Conservation (phyloP, 2,888 invertebrate species). For the Ptilodon capucinus region DNA sequence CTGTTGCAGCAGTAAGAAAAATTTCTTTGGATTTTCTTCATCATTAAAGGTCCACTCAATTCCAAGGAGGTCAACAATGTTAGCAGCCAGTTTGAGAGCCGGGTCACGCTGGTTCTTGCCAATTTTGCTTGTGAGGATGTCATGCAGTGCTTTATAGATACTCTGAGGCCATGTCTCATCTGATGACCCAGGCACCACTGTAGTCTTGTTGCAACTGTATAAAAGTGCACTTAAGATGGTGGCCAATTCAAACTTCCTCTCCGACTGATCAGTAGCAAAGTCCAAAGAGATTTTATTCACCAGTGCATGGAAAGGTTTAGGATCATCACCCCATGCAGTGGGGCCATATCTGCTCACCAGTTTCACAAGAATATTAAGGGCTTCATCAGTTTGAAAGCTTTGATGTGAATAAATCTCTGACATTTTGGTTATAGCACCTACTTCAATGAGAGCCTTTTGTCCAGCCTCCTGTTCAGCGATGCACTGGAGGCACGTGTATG, state of each 20-base stretch:
- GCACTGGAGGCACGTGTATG: constrained; percentile 91
- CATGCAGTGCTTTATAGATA: constrained; percentile 90
- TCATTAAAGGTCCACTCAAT: constrained; percentile 92
- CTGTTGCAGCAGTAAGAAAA: constrained; percentile 91
- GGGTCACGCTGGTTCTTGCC: constrained; percentile 95
- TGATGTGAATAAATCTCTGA: constrained; percentile 93
- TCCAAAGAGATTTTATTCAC: constrained; percentile 92
- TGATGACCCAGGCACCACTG: constrained; percentile 84
- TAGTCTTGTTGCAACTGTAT: constrained; percentile 87
- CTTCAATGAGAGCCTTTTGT: constrained; percentile 89
- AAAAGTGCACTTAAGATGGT: constrained; percentile 89
- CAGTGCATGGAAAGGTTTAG: constrained; percentile 90
- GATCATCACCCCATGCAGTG: constrained; percentile 89
- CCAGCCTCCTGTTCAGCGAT: constrained; percentile 91
- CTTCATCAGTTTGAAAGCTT: constrained; percentile 95
- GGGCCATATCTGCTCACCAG: constrained; percentile 88
- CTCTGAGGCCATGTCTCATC: constrained; percentile 92
- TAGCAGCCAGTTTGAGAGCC: constrained; percentile 91
- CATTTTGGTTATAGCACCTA: constrained; percentile 91
- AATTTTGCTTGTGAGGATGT: constrained; percentile 93
- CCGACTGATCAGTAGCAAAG: constrained; percentile 94
- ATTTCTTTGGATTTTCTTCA: constrained; percentile 91
- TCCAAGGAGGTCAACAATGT: constrained; percentile 90
- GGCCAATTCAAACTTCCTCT: constrained; percentile 94
- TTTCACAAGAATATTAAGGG: constrained; percentile 90